Base-by-base conservation (phyloP, 2,888 invertebrate genomes). In the Amphimallon solstitiale region DNA sequence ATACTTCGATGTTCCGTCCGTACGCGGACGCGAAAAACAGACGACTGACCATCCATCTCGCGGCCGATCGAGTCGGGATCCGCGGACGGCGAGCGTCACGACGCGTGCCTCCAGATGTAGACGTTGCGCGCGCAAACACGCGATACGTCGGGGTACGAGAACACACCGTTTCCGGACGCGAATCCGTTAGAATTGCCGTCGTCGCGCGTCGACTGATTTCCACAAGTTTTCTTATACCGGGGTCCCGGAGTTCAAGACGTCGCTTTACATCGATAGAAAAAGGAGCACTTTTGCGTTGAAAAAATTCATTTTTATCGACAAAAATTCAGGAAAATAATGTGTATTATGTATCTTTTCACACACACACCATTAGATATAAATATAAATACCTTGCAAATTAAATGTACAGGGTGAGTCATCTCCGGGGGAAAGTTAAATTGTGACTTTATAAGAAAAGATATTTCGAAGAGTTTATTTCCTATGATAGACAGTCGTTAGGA, bases 111-210 rank as follows among this genome's bases (percentile, higher is more conserved):
- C 78, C 80, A 79, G 78, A 80, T 73, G 73, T 73, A 71, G 71
- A 69, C 70, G 70, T 52, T 72, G 83, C 83, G 86, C 85, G 85
- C 84, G 85, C 86, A 59, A 29, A 23, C 45, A 85, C 85, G 82
- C 83, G 84, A 84, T 10, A 84, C 84, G 85, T 84, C 84, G 84
- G n/a, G 81, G 80, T 79, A 79, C 82, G 84, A 79, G 83, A 80
- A 79, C 83, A 83, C 83, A 29, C 81, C 83, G 83, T 84, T 85
- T 85, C 85, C 74, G 75, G 73, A 72, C 67, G 15, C n/a, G 35
- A 51, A 63, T 51, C 51, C 43, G 63, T 29, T 29, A 34, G 21
- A 51, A 51, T 40, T 63, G 40, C 49, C 51, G 51, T 15, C 35
- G 60, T 35, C 34, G 46, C 59, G 15, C 40, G 7, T 7, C 34